Evolutionary conservation across 2,113 vertebrate species (phyloP), one percentile per base, ranked within the genome.

Genomic region (Excalfactoria chinensis): DNA sequence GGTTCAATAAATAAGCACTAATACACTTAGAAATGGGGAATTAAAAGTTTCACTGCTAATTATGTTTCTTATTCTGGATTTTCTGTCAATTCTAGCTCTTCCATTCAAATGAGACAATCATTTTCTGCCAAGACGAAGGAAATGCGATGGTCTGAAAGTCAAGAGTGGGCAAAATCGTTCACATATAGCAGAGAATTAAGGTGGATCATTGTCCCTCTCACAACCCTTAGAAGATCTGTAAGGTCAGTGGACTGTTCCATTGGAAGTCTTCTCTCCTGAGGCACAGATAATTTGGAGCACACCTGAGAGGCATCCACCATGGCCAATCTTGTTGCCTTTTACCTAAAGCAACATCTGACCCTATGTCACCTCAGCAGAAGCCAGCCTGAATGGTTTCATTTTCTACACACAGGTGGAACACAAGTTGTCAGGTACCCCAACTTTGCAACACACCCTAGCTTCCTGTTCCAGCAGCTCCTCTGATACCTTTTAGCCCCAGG

Each of bases 41-140:
- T 93, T 95, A 78, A 86, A 94, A 91, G 74, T 78, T 93, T 95
- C 69, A n/a, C 34, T 84, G 85, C 67, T 95, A 82, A 95, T 94
- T 90, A 89, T 64, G 16, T 26, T 93, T 84, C 84, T 86, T 88
- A 89, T 77, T 96, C 95, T 90, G 81, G 73, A 48, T 73, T 92
- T 95, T 85, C 79, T 88, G 53, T 67, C 85, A 84, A 32, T 69
- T 71, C 37, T 41, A 56, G 7, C 59, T 63, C 91, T 88, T 95
- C 83, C 88, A 67, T 85, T 95, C 91, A 58, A 88, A 77, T 32
- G 62, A 83, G 88, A 71, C 26, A 55, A 44, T 79, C 16, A 41
- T 84, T 80, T 86, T 35, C 87, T 93, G 78, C 66, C 79, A 84
- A 84, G 72, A 64, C 16, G 56, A 87, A 71, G 79, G 28, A 70